These are phyloP conservation scores for Mylabris sibirica DNA, from an alignment of 2,888 invertebrate species.

Conservation along the genomic window DNA sequence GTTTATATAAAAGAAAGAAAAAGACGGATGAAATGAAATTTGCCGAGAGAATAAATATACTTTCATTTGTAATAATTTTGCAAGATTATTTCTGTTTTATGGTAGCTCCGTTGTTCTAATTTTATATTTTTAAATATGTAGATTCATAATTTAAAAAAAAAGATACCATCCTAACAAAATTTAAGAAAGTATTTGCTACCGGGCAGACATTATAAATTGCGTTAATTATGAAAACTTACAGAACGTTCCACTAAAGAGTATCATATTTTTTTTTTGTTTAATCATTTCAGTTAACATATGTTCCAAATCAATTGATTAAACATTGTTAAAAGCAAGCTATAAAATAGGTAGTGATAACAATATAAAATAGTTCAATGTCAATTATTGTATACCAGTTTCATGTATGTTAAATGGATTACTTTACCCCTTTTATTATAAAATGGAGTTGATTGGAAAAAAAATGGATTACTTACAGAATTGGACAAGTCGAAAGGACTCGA, in stretches of 20 bases:
- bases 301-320: conserved; percentile 4
- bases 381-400: background rate
- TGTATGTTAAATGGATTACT: background rate
- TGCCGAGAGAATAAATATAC: conserved; percentile 33
- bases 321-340: background rate
- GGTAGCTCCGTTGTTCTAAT: background rate
- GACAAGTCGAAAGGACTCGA: conserved; percentile 81
- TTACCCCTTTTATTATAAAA: background rate
- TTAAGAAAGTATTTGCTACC: background rate
- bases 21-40: conserved; percentile 31
- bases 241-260: background rate
- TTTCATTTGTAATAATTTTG: conserved; percentile 29
- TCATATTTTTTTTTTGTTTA: background rate
- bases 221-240: background rate
- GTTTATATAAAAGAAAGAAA: background rate
- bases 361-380: background rate
- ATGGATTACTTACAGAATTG: conserved; percentile 74
- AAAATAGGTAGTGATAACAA: background rate
- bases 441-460: background rate
- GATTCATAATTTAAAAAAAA: background rate
- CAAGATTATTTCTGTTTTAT: conserved; percentile 11
- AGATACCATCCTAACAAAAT: too few relatives aligned
- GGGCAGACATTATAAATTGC: background rate
- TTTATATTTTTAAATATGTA: background rate
- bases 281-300: background rate